Percentiles rank a stretch among this genome's conserved stretches.
phyloP scores from a whole-genome alignment of 2,888 invertebrate genomes.

The Neoitamus cyanurus region DNA sequence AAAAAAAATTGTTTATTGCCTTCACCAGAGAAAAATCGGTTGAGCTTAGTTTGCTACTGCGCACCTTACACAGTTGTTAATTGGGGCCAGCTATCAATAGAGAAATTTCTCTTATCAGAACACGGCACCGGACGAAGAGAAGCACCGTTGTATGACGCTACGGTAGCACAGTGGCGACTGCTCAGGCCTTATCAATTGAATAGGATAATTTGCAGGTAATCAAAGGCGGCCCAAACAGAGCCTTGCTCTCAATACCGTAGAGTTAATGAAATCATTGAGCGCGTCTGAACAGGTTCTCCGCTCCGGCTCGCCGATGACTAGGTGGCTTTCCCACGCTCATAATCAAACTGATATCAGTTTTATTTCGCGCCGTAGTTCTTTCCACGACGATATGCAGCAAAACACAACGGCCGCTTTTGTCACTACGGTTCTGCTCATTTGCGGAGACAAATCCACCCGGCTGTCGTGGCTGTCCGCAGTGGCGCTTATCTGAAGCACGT shows the following conservation, averaged over 20 bases:
- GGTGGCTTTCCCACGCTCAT: slow-evolving; percentile 1
- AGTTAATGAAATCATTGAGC: background rate
- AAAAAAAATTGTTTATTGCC: too few species aligned
- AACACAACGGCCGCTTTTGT: background rate
- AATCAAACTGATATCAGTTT: slow-evolving; percentile 1
- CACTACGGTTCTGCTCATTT: background rate
- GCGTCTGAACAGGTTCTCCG: background rate
- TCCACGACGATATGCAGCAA: background rate
- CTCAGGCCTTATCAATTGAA: background rate
- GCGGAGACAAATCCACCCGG: background rate
- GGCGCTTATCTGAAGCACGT: background rate
- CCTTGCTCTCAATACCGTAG: background rate
- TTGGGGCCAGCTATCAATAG: background rate
- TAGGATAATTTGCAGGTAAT: background rate
- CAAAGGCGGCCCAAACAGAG: background rate
- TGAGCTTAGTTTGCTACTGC: too few species aligned
- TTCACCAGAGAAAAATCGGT: too few species aligned
- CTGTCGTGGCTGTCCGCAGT: background rate
- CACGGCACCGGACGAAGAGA: background rate
- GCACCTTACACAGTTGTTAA: too few species aligned
- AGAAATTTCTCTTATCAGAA: background rate
- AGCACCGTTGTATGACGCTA: background rate
- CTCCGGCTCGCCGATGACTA: background rate
- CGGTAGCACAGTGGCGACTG: background rate
- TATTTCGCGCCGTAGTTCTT: background rate